A percentile compares a stretch with the other conserved stretches of the same genome.
These are phyloP conservation scores for Reticulitermes lucifugus DNA, from an alignment of 2,888 invertebrate genomes.

Conservation along the genomic window DNA sequence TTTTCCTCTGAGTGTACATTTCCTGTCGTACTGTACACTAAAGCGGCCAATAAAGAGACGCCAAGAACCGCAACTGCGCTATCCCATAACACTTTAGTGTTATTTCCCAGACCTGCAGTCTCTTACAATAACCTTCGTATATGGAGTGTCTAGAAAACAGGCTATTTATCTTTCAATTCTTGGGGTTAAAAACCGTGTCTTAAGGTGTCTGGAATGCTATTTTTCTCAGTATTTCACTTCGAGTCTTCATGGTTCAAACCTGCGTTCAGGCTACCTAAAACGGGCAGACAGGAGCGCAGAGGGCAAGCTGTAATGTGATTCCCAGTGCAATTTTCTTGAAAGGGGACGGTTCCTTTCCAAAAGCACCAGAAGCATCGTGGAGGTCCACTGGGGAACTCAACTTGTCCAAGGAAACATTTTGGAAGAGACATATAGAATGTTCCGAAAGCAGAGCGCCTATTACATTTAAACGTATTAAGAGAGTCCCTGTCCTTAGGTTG, in stretches of 20 bases:
- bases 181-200: not conserved
- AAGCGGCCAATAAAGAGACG: no score
- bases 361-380: not conserved
- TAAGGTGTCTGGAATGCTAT: not conserved
- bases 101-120: not conserved
- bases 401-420: slow-evolving; percentile 32
- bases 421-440: slow-evolving; percentile 16
- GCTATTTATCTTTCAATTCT: slow-evolving; percentile 12
- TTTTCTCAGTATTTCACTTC: slow-evolving; percentile 1
- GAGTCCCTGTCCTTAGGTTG: no score
- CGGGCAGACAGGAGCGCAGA: not conserved
- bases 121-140: not conserved
- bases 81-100: not conserved
- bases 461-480: no score
- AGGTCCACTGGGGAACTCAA: not conserved
- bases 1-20: no score
- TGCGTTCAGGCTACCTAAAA: not conserved
- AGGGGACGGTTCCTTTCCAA: not conserved
- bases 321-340: slow-evolving; percentile 13
- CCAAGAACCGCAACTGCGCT: not conserved
- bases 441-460: not conserved
- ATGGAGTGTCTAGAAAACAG: not conserved
- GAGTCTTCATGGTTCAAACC: not conserved
- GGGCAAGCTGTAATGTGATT: slow-evolving; percentile 3
- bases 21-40: no score